Percentiles rank a stretch among this genome's conserved stretches.
These are phyloP conservation scores for Incurvaria masculella DNA, from an alignment of 2,888 invertebrate species.

Conservation along the genomic window DNA sequence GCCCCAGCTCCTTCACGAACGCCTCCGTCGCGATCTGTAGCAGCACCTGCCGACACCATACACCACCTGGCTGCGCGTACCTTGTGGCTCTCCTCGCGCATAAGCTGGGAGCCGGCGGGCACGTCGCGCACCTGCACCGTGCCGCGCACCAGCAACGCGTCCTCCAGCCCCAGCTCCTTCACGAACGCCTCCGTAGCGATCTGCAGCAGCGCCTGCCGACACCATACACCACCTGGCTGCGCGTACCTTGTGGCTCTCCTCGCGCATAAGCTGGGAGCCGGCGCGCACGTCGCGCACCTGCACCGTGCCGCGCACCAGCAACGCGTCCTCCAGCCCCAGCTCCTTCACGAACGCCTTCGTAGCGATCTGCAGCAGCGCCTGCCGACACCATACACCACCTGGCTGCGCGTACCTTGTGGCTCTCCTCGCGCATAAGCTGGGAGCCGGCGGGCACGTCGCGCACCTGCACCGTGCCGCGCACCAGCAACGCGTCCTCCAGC, in stretches of 20 bases:
- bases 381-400: too few relatives aligned
- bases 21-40: slow-evolving; percentile 75
- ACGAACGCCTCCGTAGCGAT: slow-evolving; percentile 80
- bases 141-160: slow-evolving; percentile 63
- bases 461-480: slow-evolving; percentile 74
- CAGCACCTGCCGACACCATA: too few relatives aligned
- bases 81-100: slow-evolving; percentile 89
- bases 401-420: slow-evolving; percentile 78
- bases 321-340: slow-evolving; percentile 71
- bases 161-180: slow-evolving; percentile 73
- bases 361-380: slow-evolving; percentile 64
- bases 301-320: slow-evolving; percentile 66
- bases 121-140: slow-evolving; percentile 82
- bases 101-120: slow-evolving; percentile 78
- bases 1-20: slow-evolving; percentile 74
- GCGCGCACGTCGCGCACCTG: slow-evolving; percentile 80
- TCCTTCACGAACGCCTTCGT: slow-evolving; percentile 79
- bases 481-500: slow-evolving; percentile 65
- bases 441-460: slow-evolving; percentile 81
- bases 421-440: slow-evolving; percentile 88
- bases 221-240: too few relatives aligned
- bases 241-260: slow-evolving; percentile 84
- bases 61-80: too few relatives aligned
- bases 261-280: slow-evolving; percentile 85
- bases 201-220: slow-evolving; percentile 57